Evolutionary conservation across 2,888 invertebrate species (phyloP), one percentile per base, ranked within the genome.

Genomic region (Litoditis marina): DNA sequence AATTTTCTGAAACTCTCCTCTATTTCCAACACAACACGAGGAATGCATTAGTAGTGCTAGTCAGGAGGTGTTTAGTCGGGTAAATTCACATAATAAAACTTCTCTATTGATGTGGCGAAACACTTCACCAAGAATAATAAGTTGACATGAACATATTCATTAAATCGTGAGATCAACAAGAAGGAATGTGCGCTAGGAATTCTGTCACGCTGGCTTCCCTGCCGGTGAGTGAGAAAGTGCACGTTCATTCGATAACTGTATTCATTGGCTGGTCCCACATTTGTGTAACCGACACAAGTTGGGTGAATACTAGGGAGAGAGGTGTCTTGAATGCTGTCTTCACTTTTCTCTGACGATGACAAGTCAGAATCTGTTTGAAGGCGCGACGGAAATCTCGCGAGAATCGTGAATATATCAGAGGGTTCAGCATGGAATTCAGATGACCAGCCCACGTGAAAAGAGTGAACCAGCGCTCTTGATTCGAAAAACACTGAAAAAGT

Each of bases 361-460:
- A 82, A 16, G 80, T 81, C 42, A 81, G 70, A 50, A 81, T 77
- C 63, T 82, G 78, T 60, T 78, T 78, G 73, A 81, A 81, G 3
- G 81, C 81, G 39, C 77, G 66, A 25, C 82, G 72, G 67, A 82
- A 82, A 61, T 82, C 82, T 7, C 82, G 71, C 1, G 74, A 76
- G 65, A 82, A 82, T 16, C 82, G 71, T 5, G 78, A 78, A 57
- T 82, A 82, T 32, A 82, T 81, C 39, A 80, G 50, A 2, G 80
- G 80, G 36, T 81, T 81, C 11, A 82, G 68, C 79, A 80, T 78
- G 22, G 82, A 82, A 68, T 82, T 82, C 28, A 81, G 71, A 65
- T 82, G 81, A n/a, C 82, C 82, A 6, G 78, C 79, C 82, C 82
- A 82, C 0, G 82, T 82, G 56, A 82, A 72, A 34, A 82, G 60